These are phyloP conservation scores for Drosophila fulvimacula DNA, from an alignment of 2,888 invertebrate genomes.

Conservation along the genomic window DNA sequence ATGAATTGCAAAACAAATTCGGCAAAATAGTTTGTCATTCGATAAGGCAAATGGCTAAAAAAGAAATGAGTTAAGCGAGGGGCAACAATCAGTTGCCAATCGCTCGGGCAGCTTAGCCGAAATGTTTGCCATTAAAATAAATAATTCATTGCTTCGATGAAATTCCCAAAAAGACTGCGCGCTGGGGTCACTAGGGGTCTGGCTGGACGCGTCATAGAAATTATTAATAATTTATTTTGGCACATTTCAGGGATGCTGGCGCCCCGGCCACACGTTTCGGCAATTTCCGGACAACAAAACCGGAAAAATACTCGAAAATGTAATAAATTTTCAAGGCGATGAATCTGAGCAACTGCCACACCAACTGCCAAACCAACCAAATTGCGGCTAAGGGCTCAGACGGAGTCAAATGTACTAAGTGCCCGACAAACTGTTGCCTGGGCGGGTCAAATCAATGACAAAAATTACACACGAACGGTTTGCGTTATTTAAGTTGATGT, in stretches of 20 bases:
- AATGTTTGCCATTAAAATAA: constrained; percentile 72
- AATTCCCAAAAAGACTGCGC: constrained; percentile 38
- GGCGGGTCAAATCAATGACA: constrained; percentile 63
- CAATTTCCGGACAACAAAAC: constrained; percentile 78
- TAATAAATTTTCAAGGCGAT: constrained; percentile 73
- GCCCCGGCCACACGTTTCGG: constrained; percentile 75
- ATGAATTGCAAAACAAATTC: constrained; percentile 57
- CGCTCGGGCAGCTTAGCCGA: constrained; percentile 31
- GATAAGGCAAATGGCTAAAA: constrained; percentile 38
- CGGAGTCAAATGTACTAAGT: constrained; percentile 49
- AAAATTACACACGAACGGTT: constrained; percentile 71
- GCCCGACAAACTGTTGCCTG: constrained; percentile 69
- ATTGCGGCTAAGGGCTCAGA: constrained; percentile 9
- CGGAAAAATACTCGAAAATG: constrained; percentile 79
- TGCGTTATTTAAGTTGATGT: constrained; percentile 36
- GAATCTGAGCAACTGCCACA: constrained; percentile 42
- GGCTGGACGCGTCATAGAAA: constrained; percentile 56
- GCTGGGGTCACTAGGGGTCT: constrained; percentile 2
- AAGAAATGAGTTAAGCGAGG: constrained; percentile 22
- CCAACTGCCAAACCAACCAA: constrained; percentile 2
- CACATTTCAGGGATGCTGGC: constrained; percentile 70
- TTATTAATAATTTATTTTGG: constrained; percentile 79
- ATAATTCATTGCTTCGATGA: constrained; percentile 68
- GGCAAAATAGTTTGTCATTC: constrained; percentile 56
- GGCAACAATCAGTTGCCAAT: constrained; percentile 8